Evolutionary conservation across 2,113 vertebrate species (phyloP).

Genomic region (Odobenus rosmarus): DNA sequence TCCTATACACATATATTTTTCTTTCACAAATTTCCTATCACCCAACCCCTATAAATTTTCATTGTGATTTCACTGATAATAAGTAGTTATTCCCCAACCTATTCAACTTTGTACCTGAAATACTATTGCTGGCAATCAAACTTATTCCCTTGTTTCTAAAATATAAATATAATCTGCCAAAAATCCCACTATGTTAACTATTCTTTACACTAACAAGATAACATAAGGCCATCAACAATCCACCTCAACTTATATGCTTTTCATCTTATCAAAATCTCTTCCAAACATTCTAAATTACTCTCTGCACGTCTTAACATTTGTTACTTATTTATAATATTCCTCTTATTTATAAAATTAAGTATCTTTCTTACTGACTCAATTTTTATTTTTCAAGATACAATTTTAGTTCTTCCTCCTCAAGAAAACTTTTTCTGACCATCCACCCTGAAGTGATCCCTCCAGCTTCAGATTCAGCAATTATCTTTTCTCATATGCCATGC

Average conservation of each 20-base stretch:
- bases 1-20: background rate
- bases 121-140: background rate
- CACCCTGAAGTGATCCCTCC: background rate
- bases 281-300: conserved; percentile 10
- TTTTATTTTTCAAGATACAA: background rate
- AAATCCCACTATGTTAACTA: background rate
- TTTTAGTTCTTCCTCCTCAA: background rate
- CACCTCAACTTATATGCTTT: background rate
- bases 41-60: background rate
- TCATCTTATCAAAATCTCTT: background rate
- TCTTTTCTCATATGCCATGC: background rate
- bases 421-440: background rate
- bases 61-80: conserved; percentile 29
- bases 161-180: conserved; percentile 3
- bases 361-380: background rate
- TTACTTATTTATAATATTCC: background rate
- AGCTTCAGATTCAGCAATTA: conserved; percentile 6
- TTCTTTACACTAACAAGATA: background rate
- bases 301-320: background rate
- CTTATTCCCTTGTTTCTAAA: background rate
- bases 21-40: background rate
- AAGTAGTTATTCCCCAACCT: background rate
- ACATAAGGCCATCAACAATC: background rate
- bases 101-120: conserved; percentile 31
- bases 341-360: conserved; percentile 14